Evolutionary conservation across 2,797 vertebrate genomes (phyloP).

Genomic region (Sebastes variabilis): DNA sequence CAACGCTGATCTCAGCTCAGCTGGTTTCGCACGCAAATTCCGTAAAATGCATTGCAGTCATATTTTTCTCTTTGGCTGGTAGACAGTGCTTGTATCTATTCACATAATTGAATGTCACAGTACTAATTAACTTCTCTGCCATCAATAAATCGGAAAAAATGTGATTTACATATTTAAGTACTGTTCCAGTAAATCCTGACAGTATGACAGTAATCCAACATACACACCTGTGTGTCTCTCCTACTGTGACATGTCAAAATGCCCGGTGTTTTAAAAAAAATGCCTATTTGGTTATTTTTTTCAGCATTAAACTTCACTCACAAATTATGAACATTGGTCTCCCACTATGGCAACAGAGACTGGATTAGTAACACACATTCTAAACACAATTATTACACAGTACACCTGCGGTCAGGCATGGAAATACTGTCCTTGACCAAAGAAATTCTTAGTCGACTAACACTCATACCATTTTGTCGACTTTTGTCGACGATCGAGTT

Average conservation of each 20-base stretch:
- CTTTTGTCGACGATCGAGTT: no score
- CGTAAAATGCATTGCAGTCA: background rate
- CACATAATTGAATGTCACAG: background rate
- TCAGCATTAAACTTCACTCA: accelerated
- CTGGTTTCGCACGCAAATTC: background rate
- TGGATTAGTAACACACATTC: no score
- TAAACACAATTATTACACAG: no score
- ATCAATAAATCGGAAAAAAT: accelerated
- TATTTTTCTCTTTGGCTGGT: background rate
- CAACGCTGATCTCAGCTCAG: background rate
- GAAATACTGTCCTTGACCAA: no score
- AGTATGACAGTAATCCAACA: background rate
- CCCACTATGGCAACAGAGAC: accelerated
- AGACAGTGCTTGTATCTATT: background rate
- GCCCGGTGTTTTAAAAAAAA: background rate
- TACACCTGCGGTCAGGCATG: no score
- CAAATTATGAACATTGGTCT: background rate
- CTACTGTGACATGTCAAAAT: background rate
- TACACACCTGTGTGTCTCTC: background rate
- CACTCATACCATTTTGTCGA: accelerated
- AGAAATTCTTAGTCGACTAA: accelerated
- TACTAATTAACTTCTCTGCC: background rate
- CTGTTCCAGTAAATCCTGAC: no score
- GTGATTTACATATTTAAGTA: accelerated
- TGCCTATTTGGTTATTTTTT: background rate